Percentiles rank a stretch among this genome's conserved stretches.
These are phyloP conservation scores for Cheirogaleus major DNA, from an alignment of 2,797 vertebrate species.

Conservation along the genomic window DNA sequence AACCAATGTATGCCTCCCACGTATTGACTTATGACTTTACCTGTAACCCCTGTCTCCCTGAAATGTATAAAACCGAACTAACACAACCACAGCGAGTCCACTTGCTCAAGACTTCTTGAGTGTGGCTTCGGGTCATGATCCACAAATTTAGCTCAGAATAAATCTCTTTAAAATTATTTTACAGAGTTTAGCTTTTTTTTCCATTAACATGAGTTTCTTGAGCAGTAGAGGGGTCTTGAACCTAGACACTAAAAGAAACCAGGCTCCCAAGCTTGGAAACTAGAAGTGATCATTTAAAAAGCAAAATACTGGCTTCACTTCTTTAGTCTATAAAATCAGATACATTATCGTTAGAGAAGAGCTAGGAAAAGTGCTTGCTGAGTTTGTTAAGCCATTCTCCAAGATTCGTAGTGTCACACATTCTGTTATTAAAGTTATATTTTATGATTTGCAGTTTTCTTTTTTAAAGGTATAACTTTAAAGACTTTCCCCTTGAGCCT, in stretches of 20 bases:
- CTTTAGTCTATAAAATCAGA: neutral
- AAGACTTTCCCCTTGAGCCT: neutral
- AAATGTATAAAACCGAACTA: too few species aligned
- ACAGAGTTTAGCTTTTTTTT: too few species aligned
- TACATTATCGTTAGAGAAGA: neutral
- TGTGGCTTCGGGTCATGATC: too few species aligned
- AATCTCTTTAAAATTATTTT: too few species aligned
- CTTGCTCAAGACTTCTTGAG: too few species aligned
- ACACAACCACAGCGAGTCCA: too few species aligned
- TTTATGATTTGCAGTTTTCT: neutral
- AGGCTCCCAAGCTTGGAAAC: neutral
- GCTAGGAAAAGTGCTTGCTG: neutral
- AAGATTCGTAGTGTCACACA: neutral
- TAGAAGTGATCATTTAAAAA: neutral
- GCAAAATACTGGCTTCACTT: neutral
- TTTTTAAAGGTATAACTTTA: neutral
- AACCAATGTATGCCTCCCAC: too few species aligned
- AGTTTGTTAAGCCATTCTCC: neutral
- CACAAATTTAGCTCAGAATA: too few species aligned
- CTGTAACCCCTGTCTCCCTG: too few species aligned
- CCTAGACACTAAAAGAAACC: neutral
- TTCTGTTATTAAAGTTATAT: constrained; percentile 15
- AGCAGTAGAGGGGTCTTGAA: neutral
- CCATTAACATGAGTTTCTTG: neutral
- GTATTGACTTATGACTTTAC: too few species aligned